These are phyloP conservation scores for Myotis lucifugus DNA, from an alignment of 2,113 vertebrate genomes.

Conservation along the genomic window DNA sequence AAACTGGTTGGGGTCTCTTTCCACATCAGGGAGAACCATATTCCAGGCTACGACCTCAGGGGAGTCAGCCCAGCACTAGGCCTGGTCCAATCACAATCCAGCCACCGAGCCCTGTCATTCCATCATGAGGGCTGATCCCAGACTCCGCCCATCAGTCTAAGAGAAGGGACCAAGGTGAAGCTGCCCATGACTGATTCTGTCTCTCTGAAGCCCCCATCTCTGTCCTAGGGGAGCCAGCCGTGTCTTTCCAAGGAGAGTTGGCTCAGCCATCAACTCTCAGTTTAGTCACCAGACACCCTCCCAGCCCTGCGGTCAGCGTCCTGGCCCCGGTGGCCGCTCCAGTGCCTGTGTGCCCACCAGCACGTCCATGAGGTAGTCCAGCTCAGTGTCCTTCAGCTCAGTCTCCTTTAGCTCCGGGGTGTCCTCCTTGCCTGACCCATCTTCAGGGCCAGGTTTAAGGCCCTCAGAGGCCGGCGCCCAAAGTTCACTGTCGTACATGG, in stretches of 20 bases:
- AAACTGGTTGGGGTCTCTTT: conserved; percentile 36
- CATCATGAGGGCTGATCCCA: background rate
- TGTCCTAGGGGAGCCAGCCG: background rate
- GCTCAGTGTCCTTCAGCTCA: conserved; percentile 70
- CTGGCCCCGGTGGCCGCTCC: conserved; percentile 18
- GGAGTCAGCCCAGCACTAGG: background rate
- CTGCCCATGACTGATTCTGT: background rate
- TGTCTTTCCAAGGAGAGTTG: conserved; percentile 7
- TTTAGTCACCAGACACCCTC: background rate
- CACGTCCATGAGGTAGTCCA: conserved; percentile 83
- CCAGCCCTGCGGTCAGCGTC: conserved; percentile 44
- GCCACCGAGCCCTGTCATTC: conserved; percentile 2
- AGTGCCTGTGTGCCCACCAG: conserved; percentile 78
- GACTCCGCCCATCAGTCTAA: background rate
- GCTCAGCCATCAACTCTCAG: conserved; percentile 1
- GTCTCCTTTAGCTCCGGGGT: conserved; percentile 65
- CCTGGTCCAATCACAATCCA: background rate
- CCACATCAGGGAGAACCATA: background rate
- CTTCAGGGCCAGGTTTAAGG: conserved; percentile 70
- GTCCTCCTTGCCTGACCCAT: conserved; percentile 48
- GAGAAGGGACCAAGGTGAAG: background rate
- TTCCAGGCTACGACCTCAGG: background rate
- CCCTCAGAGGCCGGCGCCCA: conserved; percentile 73
- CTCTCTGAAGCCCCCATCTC: background rate
- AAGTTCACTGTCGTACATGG: conserved; percentile 84